Percentiles rank a stretch among this genome's conserved stretches.
These are phyloP conservation scores for Myocastor coypus DNA, from an alignment of 2,113 vertebrate species.

Conservation along the genomic window DNA sequence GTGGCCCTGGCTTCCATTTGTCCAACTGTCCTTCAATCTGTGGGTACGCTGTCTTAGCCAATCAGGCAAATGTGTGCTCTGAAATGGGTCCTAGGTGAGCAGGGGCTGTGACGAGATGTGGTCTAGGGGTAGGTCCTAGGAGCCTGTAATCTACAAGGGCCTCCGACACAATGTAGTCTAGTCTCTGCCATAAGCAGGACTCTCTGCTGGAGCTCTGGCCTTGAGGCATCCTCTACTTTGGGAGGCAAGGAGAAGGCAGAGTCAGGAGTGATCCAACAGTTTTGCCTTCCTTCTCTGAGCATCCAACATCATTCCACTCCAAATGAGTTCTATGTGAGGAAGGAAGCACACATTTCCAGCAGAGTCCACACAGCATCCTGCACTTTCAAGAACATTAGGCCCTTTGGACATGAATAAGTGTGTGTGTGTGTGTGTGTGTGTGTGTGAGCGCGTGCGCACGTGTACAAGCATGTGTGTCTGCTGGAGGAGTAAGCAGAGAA, in stretches of 20 bases:
- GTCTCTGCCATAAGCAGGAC: background rate
- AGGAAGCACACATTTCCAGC: background rate
- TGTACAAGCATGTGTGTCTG: background rate
- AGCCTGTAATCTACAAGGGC: background rate
- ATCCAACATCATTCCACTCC: background rate
- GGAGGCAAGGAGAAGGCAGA: background rate
- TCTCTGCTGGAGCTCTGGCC: background rate
- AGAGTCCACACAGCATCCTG: constrained; percentile 70
- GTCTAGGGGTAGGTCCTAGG: background rate
- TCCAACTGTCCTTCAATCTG: background rate
- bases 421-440: constrained; percentile 28
- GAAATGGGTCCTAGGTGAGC: background rate
- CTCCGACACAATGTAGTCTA: background rate
- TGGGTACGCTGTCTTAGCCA: background rate
- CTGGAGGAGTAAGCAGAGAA: background rate
- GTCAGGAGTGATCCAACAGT: background rate
- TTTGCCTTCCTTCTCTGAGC: background rate
- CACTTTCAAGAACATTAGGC: constrained; percentile 63
- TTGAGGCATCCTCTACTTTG: background rate
- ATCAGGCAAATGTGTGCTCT: background rate
- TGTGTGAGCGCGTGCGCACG: background rate
- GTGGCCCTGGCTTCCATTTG: background rate
- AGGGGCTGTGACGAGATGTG: background rate
- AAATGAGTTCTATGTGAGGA: background rate
- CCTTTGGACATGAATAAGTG: constrained; percentile 29